Conservation (phyloP, 2,888 invertebrate species). For the Brachypterus glaber region DNA sequence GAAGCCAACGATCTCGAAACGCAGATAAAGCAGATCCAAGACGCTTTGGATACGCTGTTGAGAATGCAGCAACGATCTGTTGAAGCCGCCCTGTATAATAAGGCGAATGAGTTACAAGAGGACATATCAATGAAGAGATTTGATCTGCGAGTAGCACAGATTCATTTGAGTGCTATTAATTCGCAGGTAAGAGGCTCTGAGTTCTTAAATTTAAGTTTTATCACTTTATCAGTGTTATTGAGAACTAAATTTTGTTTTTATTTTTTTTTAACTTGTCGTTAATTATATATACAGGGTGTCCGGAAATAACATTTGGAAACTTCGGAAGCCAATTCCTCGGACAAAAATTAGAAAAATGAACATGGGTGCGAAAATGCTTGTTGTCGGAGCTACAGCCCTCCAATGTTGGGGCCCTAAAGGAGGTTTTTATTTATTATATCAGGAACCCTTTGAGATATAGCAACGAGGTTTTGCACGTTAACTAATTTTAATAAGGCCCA, state of each 20-base stretch:
- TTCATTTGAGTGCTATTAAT: conserved; percentile 81
- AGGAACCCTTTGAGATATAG: too few relatives aligned
- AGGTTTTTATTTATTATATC: too few relatives aligned
- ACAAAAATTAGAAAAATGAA: not conserved
- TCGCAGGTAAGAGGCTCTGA: conserved; percentile 77
- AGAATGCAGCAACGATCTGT: conserved; percentile 69
- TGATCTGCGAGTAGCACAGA: conserved; percentile 82
- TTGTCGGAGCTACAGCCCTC: too few relatives aligned
- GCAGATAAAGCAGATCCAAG: conserved; percentile 81
- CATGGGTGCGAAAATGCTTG: not conserved
- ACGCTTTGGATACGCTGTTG: conserved; percentile 71
- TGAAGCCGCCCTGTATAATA: conserved; percentile 78
- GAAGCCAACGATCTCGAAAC: conserved; percentile 76
- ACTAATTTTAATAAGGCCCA: too few relatives aligned
- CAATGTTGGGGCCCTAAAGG: too few relatives aligned
- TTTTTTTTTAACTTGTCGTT: too few relatives aligned
- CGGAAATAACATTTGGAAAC: conserved; percentile 1
- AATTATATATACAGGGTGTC: not conserved
- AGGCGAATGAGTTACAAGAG: conserved; percentile 92
- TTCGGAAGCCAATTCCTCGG: not conserved
- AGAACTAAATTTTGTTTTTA: too few relatives aligned
- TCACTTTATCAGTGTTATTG: conserved; percentile 1
- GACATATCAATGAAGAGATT: conserved; percentile 91
- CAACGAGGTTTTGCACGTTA: too few relatives aligned
- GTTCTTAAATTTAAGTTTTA: too few relatives aligned